phyloP scores from a whole-genome alignment of 2,888 invertebrate genomes.

The Arge pagana region DNA sequence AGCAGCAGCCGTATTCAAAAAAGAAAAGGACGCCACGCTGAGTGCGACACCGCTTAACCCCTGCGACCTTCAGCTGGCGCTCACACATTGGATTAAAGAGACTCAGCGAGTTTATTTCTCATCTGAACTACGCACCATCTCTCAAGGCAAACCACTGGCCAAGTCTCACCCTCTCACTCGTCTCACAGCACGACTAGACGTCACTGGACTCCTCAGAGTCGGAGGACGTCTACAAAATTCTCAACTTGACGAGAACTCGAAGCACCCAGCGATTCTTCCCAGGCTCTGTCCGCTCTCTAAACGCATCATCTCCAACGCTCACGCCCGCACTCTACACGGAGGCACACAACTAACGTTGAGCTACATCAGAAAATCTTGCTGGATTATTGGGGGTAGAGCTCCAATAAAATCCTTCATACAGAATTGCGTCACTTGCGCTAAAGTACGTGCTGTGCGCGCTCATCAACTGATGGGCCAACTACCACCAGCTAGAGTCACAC shows the following conservation, averaged over 20 bases:
- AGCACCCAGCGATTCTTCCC: conserved; percentile 22
- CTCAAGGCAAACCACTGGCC: not conserved
- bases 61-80: not conserved
- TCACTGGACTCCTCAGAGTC: conserved; percentile 24
- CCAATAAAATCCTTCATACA: conserved; percentile 4
- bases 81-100: conserved; percentile 1
- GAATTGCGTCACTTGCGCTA: conserved; percentile 13
- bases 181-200: conserved; percentile 17
- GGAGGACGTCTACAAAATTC: conserved; percentile 25
- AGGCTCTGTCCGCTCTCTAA: not conserved
- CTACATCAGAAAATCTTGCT: conserved; percentile 1
- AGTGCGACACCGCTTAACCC: not conserved
- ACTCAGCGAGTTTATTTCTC: not conserved
- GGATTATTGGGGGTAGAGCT: conserved; percentile 9
- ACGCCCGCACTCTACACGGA: conserved; percentile 22
- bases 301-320: conserved; percentile 21
- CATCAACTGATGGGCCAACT: conserved; percentile 36
- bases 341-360: conserved; percentile 25
- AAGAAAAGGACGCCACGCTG: not conserved
- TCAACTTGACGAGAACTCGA: conserved; percentile 7
- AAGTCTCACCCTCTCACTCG: conserved; percentile 11
- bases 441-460: conserved; percentile 4
- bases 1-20: not conserved
- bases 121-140: conserved; percentile 12
- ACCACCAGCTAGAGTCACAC: conserved; percentile 24